Percentiles rank a stretch among this genome's conserved stretches.
Evolutionary conservation across 2,888 invertebrate genomes (phyloP).

Genomic region (Meandrusa payeni): DNA sequence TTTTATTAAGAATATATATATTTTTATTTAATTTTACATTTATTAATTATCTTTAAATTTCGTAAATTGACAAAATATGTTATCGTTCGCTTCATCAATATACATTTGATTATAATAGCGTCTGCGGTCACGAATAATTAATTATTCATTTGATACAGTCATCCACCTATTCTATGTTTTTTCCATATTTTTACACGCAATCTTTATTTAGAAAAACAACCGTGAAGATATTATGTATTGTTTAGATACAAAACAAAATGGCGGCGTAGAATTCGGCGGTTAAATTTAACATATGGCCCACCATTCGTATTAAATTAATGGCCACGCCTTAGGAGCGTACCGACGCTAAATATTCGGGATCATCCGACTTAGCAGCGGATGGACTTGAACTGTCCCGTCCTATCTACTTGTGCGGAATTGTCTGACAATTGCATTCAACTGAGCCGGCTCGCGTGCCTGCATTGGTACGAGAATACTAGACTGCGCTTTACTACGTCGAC

Average conservation of each 20-base stretch:
- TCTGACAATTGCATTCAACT: conserved; percentile 7
- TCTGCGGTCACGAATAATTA: no score
- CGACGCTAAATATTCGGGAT: conserved; percentile 12
- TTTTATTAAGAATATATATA: background rate
- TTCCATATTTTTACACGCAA: no score
- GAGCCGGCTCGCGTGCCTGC: conserved; percentile 3
- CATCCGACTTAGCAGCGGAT: conserved; percentile 5
- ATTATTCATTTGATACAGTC: background rate
- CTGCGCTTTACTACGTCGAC: conserved; percentile 5
- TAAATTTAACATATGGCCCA: conserved; percentile 24
- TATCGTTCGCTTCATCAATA: no score
- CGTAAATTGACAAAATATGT: no score
- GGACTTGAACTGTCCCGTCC: background rate
- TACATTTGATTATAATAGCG: no score
- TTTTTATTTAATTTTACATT: background rate
- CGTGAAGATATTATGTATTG: background rate
- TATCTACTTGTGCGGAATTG: conserved; percentile 14
- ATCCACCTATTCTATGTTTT: no score
- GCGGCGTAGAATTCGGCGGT: conserved; percentile 21
- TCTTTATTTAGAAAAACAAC: background rate
- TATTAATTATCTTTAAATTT: no score
- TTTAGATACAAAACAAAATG: conserved; percentile 21
- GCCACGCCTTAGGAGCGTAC: conserved; percentile 21
- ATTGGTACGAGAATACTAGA: background rate
- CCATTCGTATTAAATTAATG: conserved; percentile 18